These are phyloP conservation scores for Anodontia alba DNA, from an alignment of 2,888 invertebrate species.

Conservation along the genomic window DNA sequence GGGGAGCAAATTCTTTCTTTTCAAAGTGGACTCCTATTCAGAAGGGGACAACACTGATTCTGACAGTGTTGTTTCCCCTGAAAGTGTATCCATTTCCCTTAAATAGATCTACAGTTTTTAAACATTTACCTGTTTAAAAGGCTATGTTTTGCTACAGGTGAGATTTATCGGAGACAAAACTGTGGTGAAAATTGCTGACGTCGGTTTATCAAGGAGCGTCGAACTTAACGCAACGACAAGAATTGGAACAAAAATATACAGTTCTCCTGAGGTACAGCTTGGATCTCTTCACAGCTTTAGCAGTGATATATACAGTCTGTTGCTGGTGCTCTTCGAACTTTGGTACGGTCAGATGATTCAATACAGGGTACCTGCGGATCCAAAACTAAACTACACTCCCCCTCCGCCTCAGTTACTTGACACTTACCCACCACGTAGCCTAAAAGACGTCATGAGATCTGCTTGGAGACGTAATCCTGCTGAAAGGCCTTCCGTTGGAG, in stretches of 20 bases:
- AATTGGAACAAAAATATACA: background rate
- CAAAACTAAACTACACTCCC: background rate
- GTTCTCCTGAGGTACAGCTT: background rate
- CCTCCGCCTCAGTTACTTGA: background rate
- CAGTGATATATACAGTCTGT: background rate
- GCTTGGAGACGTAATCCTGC: background rate
- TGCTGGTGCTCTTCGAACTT: background rate
- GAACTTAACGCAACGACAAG: constrained; percentile 1
- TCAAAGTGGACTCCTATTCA: no score
- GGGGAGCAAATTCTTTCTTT: no score
- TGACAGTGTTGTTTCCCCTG: no score
- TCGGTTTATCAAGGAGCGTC: constrained; percentile 6
- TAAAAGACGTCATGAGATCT: background rate
- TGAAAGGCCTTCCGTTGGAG: background rate
- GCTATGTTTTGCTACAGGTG: constrained; percentile 10
- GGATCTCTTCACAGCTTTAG: background rate
- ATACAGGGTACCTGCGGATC: background rate
- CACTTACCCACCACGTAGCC: background rate
- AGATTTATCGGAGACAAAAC: background rate
- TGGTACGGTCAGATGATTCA: background rate
- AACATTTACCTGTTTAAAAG: no score
- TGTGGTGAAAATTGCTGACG: constrained; percentile 13
- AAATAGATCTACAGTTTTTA: no score
- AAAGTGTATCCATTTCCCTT: no score
- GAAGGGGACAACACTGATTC: no score